A percentile compares a stretch with the other conserved stretches of the same genome.
Conservation (phyloP, 92 coral and sea anemone genomes). For the Blastomussa wellsi region DNA sequence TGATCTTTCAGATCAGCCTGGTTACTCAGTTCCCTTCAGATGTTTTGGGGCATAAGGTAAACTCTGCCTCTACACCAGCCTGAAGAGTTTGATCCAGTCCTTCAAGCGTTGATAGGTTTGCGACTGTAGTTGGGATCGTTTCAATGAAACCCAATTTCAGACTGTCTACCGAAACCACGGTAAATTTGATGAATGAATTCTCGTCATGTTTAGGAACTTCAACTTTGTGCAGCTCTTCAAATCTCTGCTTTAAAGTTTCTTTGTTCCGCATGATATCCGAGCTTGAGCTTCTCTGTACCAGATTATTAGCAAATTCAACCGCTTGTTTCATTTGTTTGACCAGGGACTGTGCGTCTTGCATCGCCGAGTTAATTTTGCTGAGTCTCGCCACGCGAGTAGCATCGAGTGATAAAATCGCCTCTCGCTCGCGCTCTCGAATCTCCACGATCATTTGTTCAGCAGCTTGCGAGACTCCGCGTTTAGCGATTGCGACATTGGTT, state of each 20-base stretch:
- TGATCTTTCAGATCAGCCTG: not conserved
- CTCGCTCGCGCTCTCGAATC: not conserved
- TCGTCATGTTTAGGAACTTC: not conserved
- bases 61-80: not conserved
- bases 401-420: not conserved
- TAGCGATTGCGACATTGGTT: not conserved
- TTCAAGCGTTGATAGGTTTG: not conserved
- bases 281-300: not conserved
- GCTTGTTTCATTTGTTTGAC: not conserved
- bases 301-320: not conserved
- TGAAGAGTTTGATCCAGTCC: not conserved
- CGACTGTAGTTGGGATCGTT: too few relatives aligned
- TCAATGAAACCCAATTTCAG: not conserved
- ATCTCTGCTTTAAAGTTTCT: not conserved
- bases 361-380: not conserved
- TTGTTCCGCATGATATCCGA: constrained; percentile 4
- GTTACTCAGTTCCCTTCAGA: not conserved
- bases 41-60: not conserved
- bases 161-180: not conserved
- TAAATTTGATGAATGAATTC: not conserved
- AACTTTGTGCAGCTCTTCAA: not conserved
- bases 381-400: not conserved
- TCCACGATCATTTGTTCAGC: not conserved
- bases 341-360: not conserved
- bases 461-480: constrained; percentile 1